phyloP scores from a whole-genome alignment of 2,888 invertebrate species.

The Brachyptera risi region DNA sequence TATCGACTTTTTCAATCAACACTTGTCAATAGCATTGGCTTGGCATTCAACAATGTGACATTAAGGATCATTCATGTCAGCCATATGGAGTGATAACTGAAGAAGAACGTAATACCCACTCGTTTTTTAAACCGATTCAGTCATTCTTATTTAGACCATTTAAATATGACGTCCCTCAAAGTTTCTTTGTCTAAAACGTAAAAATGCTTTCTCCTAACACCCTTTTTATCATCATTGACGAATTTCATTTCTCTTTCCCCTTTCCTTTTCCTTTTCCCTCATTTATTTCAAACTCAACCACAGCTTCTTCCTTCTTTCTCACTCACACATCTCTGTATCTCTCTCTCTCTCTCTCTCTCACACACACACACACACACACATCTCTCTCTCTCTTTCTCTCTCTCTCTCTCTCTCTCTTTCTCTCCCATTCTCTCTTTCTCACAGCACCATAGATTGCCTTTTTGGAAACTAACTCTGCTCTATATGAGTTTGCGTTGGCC shows the following conservation, averaged over 20 bases:
- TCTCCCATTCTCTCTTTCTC: conserved; percentile 1
- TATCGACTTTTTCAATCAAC: conserved; percentile 9
- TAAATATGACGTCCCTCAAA: not conserved
- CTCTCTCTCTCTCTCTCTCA: too few species aligned
- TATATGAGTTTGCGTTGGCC: not conserved
- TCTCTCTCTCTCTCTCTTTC: too few species aligned
- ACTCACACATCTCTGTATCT: too few species aligned
- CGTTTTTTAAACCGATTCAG: not conserved
- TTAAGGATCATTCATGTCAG: not conserved
- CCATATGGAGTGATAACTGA: not conserved
- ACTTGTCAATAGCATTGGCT: conserved; percentile 1
- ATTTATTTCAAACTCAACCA: not conserved
- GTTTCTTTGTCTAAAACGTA: not conserved
- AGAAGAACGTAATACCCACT: not conserved
- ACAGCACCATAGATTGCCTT: conserved; percentile 4
- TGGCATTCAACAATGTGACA: not conserved
- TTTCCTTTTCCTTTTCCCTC: too few species aligned
- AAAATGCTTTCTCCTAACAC: not conserved
- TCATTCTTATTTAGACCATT: not conserved
- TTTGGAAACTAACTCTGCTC: conserved; percentile 7
- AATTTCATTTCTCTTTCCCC: too few species aligned
- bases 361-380: too few species aligned
- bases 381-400: conserved; percentile 6
- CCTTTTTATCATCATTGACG: not conserved
- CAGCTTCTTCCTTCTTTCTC: not conserved